Percentiles rank a stretch among this genome's conserved stretches.
These are phyloP conservation scores for Orchestia grillus DNA, from an alignment of 1,140 invertebrate genomes.

Conservation along the genomic window DNA sequence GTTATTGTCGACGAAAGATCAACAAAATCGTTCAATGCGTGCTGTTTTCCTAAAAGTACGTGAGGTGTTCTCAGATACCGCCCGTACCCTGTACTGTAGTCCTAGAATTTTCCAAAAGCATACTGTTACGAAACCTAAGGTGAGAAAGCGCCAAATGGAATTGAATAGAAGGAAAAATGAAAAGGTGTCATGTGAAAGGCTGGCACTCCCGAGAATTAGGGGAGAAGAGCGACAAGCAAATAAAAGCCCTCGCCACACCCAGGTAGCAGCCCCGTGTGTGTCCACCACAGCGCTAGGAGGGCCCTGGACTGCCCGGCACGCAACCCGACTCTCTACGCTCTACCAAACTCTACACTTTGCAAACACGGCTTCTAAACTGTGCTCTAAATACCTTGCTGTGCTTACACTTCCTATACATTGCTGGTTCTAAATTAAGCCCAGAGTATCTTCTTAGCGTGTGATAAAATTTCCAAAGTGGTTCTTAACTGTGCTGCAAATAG, in stretches of 20 bases:
- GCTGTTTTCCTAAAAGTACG: no score
- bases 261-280: not conserved
- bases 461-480: not conserved
- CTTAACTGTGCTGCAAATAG: not conserved
- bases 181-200: conserved; percentile 2
- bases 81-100: no score
- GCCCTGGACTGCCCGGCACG: not conserved
- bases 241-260: conserved; percentile 33
- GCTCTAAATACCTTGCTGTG: not conserved
- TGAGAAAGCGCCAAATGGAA: not conserved
- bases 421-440: not conserved
- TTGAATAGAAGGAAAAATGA: not conserved
- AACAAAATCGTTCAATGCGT: no score
- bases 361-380: not conserved
- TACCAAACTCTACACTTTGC: not conserved
- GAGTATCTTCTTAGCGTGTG: not conserved
- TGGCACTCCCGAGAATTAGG: conserved; percentile 12
- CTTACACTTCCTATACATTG: not conserved
- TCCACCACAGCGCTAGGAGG: not conserved
- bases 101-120: not conserved
- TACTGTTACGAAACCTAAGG: not conserved
- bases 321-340: not conserved
- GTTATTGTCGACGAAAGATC: no score
- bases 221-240: conserved; percentile 27
- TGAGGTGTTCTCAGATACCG: no score